Percentiles rank a stretch among this genome's conserved stretches.
phyloP scores from a whole-genome alignment of 2,888 invertebrate species.

The Argyresthia albistria region DNA sequence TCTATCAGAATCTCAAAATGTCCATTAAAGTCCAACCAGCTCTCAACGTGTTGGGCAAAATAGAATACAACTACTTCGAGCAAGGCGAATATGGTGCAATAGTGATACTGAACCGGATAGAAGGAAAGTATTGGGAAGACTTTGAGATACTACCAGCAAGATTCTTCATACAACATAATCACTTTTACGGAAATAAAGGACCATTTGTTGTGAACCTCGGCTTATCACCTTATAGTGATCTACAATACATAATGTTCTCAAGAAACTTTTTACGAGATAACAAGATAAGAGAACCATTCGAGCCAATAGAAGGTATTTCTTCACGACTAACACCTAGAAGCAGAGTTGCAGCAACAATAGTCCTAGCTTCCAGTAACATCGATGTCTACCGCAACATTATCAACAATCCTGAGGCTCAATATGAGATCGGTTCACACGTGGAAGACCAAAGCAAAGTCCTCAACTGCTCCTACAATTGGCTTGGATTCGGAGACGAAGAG shows the following conservation, averaged over 20 bases:
- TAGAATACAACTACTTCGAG: slow-evolving; percentile 92
- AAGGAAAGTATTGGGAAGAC: slow-evolving; percentile 79
- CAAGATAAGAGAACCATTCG: slow-evolving; percentile 88
- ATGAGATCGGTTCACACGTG: slow-evolving; percentile 96
- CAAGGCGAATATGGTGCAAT: slow-evolving; percentile 88
- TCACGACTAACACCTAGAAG: slow-evolving; percentile 88
- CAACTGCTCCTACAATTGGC: slow-evolving; percentile 96
- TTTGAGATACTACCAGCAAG: slow-evolving; percentile 82
- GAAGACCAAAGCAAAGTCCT: slow-evolving; percentile 94
- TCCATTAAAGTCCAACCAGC: slow-evolving; percentile 87
- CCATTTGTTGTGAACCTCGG: slow-evolving; percentile 90
- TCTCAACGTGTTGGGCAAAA: slow-evolving; percentile 81
- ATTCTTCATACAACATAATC: slow-evolving; percentile 86
- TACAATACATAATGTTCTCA: slow-evolving; percentile 87
- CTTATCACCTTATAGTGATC: slow-evolving; percentile 87
- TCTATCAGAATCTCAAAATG: slow-evolving; percentile 82
- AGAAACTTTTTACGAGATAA: slow-evolving; percentile 92
- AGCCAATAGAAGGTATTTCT: slow-evolving; percentile 75
- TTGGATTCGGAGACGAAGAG: slow-evolving; percentile 83
- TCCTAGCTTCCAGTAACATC: slow-evolving; percentile 92
- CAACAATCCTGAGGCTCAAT: slow-evolving; percentile 90
- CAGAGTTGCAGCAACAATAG: slow-evolving; percentile 92
- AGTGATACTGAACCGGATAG: slow-evolving; percentile 83
- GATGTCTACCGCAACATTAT: slow-evolving; percentile 92
- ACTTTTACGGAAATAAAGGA: slow-evolving; percentile 91